Conservation (phyloP, 2,797 vertebrate genomes). For the Tiaroga cobitis region DNA sequence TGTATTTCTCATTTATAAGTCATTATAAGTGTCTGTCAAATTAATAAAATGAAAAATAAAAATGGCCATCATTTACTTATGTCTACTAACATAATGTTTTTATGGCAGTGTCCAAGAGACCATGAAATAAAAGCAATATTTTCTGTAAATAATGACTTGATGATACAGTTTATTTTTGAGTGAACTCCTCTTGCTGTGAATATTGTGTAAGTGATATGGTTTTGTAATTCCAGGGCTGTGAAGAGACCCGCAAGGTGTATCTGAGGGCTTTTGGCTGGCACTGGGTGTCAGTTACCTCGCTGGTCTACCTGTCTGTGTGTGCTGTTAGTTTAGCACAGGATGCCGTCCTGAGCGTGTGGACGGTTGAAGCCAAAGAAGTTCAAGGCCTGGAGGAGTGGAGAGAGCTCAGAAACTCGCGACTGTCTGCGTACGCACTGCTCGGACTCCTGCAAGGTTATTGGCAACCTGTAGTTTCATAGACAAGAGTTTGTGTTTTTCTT, state of each 20-base stretch:
- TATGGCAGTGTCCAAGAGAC: background rate
- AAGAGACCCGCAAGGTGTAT: constrained; percentile 66
- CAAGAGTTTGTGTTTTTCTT: background rate
- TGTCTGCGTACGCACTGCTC: constrained; percentile 68
- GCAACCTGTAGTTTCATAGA: background rate
- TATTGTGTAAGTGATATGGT: background rate
- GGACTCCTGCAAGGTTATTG: constrained; percentile 70
- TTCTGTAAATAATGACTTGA: background rate
- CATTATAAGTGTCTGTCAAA: background rate
- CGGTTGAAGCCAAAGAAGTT: constrained; percentile 65
- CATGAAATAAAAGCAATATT: background rate
- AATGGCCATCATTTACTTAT: background rate
- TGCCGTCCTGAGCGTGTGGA: constrained; percentile 71
- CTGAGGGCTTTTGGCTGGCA: constrained; percentile 67
- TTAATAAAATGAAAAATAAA: background rate
- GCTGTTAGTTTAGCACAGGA: constrained; percentile 68
- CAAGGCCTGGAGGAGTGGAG: constrained; percentile 68
- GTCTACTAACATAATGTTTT: background rate
- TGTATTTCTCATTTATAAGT: background rate
- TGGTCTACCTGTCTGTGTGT: constrained; percentile 69
- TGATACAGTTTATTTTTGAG: background rate
- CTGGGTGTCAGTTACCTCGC: constrained; percentile 66
- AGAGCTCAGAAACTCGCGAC: constrained; percentile 65
- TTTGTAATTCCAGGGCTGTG: constrained; percentile 63
- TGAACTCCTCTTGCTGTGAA: background rate